Conservation (phyloP, 2,888 invertebrate species). For the Leucoma salicis region DNA sequence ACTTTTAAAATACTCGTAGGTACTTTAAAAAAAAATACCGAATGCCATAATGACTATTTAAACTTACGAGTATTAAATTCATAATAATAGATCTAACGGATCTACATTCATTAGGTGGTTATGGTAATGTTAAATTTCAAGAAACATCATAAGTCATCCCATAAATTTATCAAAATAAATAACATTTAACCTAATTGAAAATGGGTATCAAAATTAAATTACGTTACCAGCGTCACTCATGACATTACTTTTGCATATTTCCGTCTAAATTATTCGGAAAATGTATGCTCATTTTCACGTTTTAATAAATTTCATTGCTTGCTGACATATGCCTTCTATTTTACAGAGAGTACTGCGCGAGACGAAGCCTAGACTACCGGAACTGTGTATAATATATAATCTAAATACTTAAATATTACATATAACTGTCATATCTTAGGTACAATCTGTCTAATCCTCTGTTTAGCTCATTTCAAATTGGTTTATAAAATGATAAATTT, state of each 20-base stretch:
- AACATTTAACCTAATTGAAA: too few relatives aligned
- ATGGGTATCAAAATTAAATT: not conserved
- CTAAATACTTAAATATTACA: conserved; percentile 37
- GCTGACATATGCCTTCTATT: not conserved
- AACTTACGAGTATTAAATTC: too few relatives aligned
- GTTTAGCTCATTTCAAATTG: conserved; percentile 8
- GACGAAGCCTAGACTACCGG: conserved; percentile 71
- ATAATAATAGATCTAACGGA: too few relatives aligned
- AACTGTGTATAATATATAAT: conserved; percentile 44
- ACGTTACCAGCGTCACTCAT: not conserved
- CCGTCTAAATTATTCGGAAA: not conserved
- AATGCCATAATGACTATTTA: too few relatives aligned
- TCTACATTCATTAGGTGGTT: too few relatives aligned
- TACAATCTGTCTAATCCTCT: conserved; percentile 33
- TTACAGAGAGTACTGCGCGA: conserved; percentile 53
- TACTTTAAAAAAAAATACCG: too few relatives aligned
- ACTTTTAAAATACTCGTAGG: too few relatives aligned
- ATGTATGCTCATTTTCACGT: not conserved
- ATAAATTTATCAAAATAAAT: not conserved
- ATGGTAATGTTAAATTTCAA: not conserved
- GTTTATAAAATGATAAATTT: not conserved
- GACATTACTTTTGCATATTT: not conserved
- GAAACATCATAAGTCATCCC: not conserved
- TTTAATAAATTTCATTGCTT: not conserved
- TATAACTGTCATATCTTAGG: conserved; percentile 51